Conservation (phyloP, 2,797 vertebrate species). For the Merluccius polli region DNA sequence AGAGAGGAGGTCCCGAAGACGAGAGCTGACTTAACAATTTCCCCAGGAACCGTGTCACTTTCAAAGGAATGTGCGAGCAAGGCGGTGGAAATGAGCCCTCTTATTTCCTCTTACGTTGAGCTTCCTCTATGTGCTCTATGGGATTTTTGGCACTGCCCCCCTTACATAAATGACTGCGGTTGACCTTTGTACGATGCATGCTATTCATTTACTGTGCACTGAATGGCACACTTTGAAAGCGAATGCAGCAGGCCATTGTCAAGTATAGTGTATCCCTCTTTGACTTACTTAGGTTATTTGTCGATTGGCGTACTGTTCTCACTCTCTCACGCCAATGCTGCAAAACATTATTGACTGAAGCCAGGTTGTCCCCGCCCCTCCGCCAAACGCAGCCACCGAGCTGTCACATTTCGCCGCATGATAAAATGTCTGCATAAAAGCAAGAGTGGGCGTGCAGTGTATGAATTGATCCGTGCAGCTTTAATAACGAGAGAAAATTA, state of each 20-base stretch:
- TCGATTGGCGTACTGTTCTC: neutral
- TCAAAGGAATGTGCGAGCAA: constrained; percentile 24
- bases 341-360: neutral
- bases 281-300: constrained; percentile 14
- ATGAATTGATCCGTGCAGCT: constrained; percentile 32
- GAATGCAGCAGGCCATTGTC: neutral
- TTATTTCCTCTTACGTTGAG: neutral
- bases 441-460: neutral
- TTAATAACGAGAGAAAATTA: constrained; percentile 49
- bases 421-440: constrained; percentile 5
- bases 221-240: neutral
- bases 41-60: constrained; percentile 41
- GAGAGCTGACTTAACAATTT: constrained; percentile 47
- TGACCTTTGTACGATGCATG: constrained; percentile 9
- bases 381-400: neutral
- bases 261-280: neutral
- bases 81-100: constrained; percentile 4
- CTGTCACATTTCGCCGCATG: neutral
- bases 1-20: constrained; percentile 28
- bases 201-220: constrained; percentile 13
- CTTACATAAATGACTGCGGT: constrained; percentile 1
- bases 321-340: constrained; percentile 7
- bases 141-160: neutral
- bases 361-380: neutral
- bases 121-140: neutral